Conservation (phyloP, 2,113 vertebrate genomes). For the Tragelaphus strepsiceros region DNA sequence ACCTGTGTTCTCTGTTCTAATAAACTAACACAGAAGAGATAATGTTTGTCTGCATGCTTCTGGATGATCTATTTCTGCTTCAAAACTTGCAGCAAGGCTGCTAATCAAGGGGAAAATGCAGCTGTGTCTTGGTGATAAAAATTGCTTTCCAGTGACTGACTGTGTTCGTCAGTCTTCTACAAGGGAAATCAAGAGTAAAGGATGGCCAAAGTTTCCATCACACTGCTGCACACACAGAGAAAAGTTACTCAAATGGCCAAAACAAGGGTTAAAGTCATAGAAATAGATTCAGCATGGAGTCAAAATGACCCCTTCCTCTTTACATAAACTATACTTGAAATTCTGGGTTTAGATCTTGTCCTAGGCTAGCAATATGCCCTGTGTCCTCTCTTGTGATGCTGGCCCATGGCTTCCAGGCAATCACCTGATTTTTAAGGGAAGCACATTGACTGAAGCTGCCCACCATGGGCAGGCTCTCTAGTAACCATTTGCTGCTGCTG, state of each 20-base stretch:
- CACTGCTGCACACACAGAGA: constrained; percentile 64
- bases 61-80: constrained; percentile 55
- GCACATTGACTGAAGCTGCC: background rate
- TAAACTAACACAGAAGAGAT: background rate
- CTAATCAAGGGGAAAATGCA: constrained; percentile 78
- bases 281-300: background rate
- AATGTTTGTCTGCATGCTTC: background rate
- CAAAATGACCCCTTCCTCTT: background rate
- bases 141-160: constrained; percentile 79
- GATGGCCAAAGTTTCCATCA: constrained; percentile 77
- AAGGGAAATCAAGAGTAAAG: constrained; percentile 77
- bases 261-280: constrained; percentile 9
- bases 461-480: background rate
- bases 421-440: background rate
- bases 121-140: constrained; percentile 76
- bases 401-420: background rate
- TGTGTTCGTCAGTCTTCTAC: constrained; percentile 76
- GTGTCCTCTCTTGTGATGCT: background rate
- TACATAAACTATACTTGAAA: background rate
- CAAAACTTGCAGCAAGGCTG: constrained; percentile 68
- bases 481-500: background rate
- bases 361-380: background rate
- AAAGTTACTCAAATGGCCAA: constrained; percentile 25
- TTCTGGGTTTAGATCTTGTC: background rate
- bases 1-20: background rate